Evolutionary conservation across 2,888 invertebrate species (phyloP).

Genomic region (Andrena haemorrhoa): DNA sequence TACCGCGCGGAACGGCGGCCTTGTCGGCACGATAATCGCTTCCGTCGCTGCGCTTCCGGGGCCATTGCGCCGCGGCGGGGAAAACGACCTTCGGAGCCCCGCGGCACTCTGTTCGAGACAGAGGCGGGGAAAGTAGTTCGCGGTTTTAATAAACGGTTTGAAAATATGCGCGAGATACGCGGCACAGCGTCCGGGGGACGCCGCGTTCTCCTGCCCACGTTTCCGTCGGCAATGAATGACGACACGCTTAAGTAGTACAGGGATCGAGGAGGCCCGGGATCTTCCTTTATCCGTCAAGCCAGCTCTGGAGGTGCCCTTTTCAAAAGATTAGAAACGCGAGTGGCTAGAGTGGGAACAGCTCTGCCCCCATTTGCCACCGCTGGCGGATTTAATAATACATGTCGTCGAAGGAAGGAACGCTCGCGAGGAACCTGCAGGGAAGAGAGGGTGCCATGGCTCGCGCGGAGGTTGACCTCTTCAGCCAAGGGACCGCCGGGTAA

Average conservation of each 20-base stretch:
- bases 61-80: neutral
- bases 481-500: conserved; percentile 41
- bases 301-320: too few relatives aligned
- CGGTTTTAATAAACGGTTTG: too few relatives aligned
- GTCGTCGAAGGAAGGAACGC: neutral
- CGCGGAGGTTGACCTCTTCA: conserved; percentile 8
- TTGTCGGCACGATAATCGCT: neutral
- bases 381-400: neutral
- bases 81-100: neutral
- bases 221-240: too few relatives aligned
- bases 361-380: neutral
- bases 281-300: too few relatives aligned
- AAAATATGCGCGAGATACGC: too few relatives aligned
- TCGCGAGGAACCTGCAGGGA: neutral
- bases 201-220: too few relatives aligned
- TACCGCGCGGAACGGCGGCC: conserved; percentile 74
- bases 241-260: too few relatives aligned
- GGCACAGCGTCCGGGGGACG: too few relatives aligned
- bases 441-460: conserved; percentile 32
- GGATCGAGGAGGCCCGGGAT: too few relatives aligned
- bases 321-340: neutral
- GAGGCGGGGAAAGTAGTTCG: too few relatives aligned
- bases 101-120: neutral
- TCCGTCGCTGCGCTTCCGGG: neutral
- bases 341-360: neutral